Evolutionary conservation across 2,797 vertebrate genomes (phyloP).

Genomic region (Momotus momota): DNA sequence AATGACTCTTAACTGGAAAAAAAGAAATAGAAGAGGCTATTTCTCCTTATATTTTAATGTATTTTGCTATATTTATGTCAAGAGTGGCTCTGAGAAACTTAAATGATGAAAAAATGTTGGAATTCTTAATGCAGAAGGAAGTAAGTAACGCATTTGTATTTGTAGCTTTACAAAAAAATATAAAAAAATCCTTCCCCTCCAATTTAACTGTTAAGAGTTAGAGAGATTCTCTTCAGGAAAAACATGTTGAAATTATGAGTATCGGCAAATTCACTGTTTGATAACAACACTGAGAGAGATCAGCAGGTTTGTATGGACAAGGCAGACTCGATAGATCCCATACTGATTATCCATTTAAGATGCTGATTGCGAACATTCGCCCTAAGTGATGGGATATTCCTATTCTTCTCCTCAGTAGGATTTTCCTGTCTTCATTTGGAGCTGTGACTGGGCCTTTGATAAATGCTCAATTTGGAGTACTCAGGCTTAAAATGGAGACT

Average conservation of each 20-base stretch:
- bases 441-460: conserved; percentile 50
- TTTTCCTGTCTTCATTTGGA: conserved; percentile 44
- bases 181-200: background rate
- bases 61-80: background rate
- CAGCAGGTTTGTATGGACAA: background rate
- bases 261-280: background rate
- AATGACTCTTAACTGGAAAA: background rate
- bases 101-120: background rate
- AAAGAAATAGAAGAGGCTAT: background rate
- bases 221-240: background rate
- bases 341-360: background rate
- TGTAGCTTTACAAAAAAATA: background rate
- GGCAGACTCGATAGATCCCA: background rate
- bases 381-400: background rate
- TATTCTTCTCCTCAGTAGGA: conserved; percentile 51
- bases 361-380: conserved; percentile 54
- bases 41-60: background rate
- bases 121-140: background rate
- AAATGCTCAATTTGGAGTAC: conserved; percentile 59
- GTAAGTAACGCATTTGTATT: background rate
- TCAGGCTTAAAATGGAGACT: conserved; percentile 65
- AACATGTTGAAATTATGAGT: background rate
- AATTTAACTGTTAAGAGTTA: background rate
- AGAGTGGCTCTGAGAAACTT: background rate
- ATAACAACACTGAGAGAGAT: background rate